Base-by-base conservation (phyloP, 1,140 invertebrate genomes). In the Amyelois transitella region DNA sequence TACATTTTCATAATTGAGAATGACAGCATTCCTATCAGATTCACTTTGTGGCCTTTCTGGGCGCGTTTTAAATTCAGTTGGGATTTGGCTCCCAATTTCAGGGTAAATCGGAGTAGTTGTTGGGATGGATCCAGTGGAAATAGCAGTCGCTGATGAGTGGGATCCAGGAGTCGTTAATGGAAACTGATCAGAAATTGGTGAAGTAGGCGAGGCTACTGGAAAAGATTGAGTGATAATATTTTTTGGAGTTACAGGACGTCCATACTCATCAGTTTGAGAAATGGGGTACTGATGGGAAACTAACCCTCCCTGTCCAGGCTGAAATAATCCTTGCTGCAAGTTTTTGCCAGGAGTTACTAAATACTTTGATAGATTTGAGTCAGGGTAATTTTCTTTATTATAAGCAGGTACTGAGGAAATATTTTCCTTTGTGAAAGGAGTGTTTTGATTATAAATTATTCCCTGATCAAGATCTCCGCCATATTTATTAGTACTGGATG, bases 1-100 rank as follows among this genome's bases (percentile, higher is more conserved):
- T 47, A 60, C n/a, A 44, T 75, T 82, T 12, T 82, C 66, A 38
- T 84, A 81, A 51, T 76, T 80, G 0, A 84, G 17, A 19, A 78
- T 76, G 2, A 64, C 28, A 22, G 81, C 79, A 53, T 71, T 70
- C 67, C 69, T 69, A 17, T 86, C 79, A 28, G 38, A 20, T 62
- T 73, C 66, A n/a, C 69, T 66, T 65, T 75, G 74, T 12, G 66
- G 53, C 43, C 72, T 75, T 55, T 76, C 65, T 43, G 67, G 60
- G 51, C 55, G 47, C 7, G 51, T 25, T 14, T 44, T 12, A 32
- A 3, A 10, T 21, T 21, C 18, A 8, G 25, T 17, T 47, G 20
- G 19, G 43, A 43, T 38, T 43, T 38, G 28, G 8, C 14, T 38
- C 5, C 17, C 18, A n/a, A 32, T 43, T 12, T 4, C 32, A 43